Conservation (phyloP, 2,797 vertebrate species). For the Myotis daubentonii region DNA sequence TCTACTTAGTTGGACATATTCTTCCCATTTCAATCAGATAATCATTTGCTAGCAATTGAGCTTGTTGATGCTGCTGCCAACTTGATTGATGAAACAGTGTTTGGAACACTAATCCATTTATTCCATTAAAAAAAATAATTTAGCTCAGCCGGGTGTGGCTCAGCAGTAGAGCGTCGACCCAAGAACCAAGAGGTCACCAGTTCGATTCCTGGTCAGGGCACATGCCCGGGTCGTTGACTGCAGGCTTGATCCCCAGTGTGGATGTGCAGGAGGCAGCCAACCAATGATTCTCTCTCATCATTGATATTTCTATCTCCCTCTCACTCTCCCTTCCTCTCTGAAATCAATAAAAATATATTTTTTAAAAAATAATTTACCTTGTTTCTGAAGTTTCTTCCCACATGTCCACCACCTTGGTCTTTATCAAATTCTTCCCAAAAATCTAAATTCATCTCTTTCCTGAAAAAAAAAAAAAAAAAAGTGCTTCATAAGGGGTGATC, state of each 20-base stretch:
- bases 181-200: too few species aligned
- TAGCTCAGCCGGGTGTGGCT: neutral
- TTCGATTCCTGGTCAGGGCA: too few species aligned
- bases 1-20: neutral
- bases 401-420: neutral
- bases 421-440: neutral
- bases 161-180: too few species aligned
- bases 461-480: neutral
- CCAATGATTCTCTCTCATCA: too few species aligned
- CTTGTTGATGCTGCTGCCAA: neutral
- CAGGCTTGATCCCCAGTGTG: too few species aligned
- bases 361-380: neutral
- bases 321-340: too few species aligned
- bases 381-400: slow-evolving; percentile 8
- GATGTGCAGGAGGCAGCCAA: too few species aligned
- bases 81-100: slow-evolving; percentile 9
- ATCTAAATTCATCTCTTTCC: neutral
- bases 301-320: too few species aligned
- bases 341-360: too few species aligned
- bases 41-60: slow-evolving; percentile 5
- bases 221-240: too few species aligned
- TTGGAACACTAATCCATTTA: neutral
- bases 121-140: slow-evolving; percentile 38
- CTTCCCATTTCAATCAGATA: slow-evolving; percentile 28
- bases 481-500: neutral